Percentiles rank a stretch among this genome's conserved stretches.
These are phyloP conservation scores for Heliocidaris erythrogramma DNA, from an alignment of 35 echinoderm and acorn worm species.

Conservation along the genomic window DNA sequence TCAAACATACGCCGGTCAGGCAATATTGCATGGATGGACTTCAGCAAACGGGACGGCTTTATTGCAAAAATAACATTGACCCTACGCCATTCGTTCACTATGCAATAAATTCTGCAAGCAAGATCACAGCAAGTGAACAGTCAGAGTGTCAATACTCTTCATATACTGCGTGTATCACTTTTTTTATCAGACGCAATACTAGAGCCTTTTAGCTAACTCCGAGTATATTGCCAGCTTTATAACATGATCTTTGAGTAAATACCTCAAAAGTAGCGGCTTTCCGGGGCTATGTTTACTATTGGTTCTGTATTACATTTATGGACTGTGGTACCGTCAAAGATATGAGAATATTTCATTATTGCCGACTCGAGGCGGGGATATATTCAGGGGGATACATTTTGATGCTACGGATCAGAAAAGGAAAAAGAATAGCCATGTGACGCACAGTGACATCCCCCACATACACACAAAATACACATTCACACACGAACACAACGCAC, in stretches of 20 bases:
- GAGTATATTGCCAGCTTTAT: neutral
- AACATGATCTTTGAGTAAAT: neutral
- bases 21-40: neutral
- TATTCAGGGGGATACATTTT: neutral
- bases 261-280: constrained; percentile 9
- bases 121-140: neutral
- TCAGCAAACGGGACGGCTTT: neutral
- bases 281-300: neutral
- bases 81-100: neutral
- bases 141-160: neutral
- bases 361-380: neutral
- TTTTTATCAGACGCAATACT: neutral
- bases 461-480: too few species aligned
- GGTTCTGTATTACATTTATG: neutral
- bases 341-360: neutral
- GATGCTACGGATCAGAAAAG: neutral
- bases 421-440: neutral
- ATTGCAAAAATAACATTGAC: constrained; percentile 14
- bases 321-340: neutral
- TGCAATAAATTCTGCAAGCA: neutral
- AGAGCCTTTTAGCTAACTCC: neutral
- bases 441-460: too few species aligned
- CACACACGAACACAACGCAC: too few species aligned
- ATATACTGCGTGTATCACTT: neutral
- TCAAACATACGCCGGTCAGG: neutral